Evolutionary conservation across 2,797 vertebrate species (phyloP).

Genomic region (Clarias platycephalus): DNA sequence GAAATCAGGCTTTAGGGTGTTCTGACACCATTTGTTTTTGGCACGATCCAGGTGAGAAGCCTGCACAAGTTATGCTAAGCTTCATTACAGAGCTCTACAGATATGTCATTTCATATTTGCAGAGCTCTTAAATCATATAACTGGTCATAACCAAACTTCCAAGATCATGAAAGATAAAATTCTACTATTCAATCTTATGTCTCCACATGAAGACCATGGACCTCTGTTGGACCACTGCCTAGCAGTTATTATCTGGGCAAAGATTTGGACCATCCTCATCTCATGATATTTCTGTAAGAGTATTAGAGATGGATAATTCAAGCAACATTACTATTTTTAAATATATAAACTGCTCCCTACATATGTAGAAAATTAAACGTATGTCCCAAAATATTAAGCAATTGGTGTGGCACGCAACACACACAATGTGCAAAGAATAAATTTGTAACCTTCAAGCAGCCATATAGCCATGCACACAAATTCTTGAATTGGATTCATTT

Average conservation of each 20-base stretch:
- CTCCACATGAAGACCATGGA: neutral
- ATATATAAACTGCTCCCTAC: neutral
- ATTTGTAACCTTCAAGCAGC: neutral
- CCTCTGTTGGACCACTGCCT: neutral
- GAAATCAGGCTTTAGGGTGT: slow-evolving; percentile 33
- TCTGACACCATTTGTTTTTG: slow-evolving; percentile 40
- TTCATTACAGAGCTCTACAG: neutral
- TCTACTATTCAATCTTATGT: neutral
- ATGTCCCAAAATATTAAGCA: neutral
- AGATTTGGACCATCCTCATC: neutral
- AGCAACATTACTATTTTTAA: neutral
- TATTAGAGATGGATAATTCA: neutral
- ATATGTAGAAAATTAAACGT: neutral
- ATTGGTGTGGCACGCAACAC: neutral
- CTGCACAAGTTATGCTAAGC: slow-evolving; percentile 24
- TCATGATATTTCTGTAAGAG: neutral
- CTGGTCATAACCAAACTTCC: neutral
- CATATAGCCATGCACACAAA: neutral
- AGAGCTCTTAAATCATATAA: neutral
- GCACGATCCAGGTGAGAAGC: slow-evolving; percentile 39
- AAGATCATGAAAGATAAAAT: neutral
- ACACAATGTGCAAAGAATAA: neutral
- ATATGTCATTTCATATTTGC: neutral
- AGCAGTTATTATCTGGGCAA: neutral
- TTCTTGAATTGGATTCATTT: neutral